Conservation (phyloP, 2,888 invertebrate species). For the Cyaniris semiargus region DNA sequence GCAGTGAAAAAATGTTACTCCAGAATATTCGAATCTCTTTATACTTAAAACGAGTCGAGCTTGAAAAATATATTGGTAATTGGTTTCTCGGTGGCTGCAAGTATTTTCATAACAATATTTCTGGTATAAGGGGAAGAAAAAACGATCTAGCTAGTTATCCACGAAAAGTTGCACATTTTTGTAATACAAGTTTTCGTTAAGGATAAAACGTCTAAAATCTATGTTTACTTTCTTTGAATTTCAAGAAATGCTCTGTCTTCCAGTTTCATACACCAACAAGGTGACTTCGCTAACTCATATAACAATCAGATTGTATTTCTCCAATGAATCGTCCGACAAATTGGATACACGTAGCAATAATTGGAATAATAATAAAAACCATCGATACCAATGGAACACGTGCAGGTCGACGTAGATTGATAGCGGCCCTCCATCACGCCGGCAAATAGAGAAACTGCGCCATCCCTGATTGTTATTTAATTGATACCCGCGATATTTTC, state of each 20-base stretch:
- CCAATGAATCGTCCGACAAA: neutral
- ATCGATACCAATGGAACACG: conserved; percentile 40
- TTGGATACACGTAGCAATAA: conserved; percentile 32
- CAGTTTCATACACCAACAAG: neutral
- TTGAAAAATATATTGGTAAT: no score
- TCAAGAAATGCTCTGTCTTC: neutral
- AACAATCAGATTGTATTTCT: neutral
- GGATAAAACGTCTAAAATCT: no score
- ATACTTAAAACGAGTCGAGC: no score
- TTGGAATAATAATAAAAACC: conserved; percentile 35
- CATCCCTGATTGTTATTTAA: conserved; percentile 19
- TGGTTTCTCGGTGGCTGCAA: no score
- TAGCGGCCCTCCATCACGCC: conserved; percentile 27
- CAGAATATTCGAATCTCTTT: neutral
- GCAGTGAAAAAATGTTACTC: neutral
- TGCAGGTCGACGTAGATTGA: conserved; percentile 37
- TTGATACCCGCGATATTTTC: conserved; percentile 11
- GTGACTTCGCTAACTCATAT: neutral
- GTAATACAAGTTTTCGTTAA: no score
- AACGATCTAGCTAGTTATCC: no score
- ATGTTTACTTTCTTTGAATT: no score
- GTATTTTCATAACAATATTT: no score
- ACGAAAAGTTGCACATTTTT: no score
- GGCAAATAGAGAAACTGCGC: conserved; percentile 33
- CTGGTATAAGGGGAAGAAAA: no score